Percentiles rank a stretch among this genome's conserved stretches.
Conservation (phyloP, 2,113 vertebrate genomes). For the Anser cygnoides region DNA sequence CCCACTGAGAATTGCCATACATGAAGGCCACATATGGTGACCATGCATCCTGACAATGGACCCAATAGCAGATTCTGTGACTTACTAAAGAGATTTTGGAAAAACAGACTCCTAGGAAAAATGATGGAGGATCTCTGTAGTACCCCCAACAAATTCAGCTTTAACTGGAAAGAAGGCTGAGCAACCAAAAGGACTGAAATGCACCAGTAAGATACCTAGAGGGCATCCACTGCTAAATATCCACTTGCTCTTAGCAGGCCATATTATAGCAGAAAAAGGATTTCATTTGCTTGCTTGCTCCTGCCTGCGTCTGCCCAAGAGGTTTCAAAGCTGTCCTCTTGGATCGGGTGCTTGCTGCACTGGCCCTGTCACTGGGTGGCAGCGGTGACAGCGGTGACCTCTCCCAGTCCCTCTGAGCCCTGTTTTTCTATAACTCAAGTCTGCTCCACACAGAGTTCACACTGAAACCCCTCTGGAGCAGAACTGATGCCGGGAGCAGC, state of each 20-base stretch:
- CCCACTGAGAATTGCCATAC: background rate
- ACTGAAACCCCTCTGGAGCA: background rate
- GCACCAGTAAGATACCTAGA: background rate
- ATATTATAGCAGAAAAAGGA: background rate
- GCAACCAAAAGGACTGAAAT: background rate
- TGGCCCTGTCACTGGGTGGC: accelerated
- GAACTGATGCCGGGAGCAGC: background rate
- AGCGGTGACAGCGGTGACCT: background rate
- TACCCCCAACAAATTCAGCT: background rate
- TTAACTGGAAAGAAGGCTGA: background rate
- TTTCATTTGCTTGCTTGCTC: background rate
- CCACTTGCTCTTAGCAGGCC: background rate
- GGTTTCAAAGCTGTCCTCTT: background rate
- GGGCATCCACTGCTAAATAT: background rate
- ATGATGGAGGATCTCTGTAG: background rate
- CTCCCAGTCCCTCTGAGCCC: background rate
- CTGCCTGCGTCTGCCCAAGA: background rate
- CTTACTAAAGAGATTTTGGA: background rate
- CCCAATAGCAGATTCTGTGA: background rate
- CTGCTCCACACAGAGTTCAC: accelerated
- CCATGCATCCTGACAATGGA: background rate
- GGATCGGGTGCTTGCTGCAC: accelerated
- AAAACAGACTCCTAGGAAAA: background rate
- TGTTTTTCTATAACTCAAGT: background rate
- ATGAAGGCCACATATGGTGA: accelerated